phyloP scores from a whole-genome alignment of 2,113 vertebrate species.

The Ranitomeya variabilis region DNA sequence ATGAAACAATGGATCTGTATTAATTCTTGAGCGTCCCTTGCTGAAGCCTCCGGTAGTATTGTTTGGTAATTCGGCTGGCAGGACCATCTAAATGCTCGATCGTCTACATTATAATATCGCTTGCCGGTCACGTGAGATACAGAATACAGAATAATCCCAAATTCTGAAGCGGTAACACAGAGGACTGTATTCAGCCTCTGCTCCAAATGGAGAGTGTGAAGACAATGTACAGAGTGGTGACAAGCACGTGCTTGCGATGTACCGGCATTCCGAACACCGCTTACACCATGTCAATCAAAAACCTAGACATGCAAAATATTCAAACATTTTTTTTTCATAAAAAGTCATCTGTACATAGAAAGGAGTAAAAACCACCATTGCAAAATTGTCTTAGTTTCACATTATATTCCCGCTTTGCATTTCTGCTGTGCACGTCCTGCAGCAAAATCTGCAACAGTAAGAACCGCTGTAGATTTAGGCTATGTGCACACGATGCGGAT shows the following conservation, averaged over 20 bases:
- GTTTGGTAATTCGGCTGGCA: not conserved
- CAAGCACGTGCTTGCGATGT: not conserved
- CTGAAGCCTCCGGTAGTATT: not conserved
- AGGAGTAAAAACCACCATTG: no score
- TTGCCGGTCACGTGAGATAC: not conserved
- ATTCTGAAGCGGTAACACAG: not conserved
- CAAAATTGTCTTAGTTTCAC: no score
- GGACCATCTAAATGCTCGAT: not conserved
- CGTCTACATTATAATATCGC: not conserved
- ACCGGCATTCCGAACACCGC: not conserved
- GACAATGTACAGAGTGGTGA: not conserved
- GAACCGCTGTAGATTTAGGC: no score
- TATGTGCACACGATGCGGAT: no score
- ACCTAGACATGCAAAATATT: not conserved
- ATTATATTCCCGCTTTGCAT: no score
- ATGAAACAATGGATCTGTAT: not conserved
- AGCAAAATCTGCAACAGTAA: no score
- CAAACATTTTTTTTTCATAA: no score
- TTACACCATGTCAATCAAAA: not conserved
- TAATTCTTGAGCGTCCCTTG: not conserved
- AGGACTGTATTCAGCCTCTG: not conserved
- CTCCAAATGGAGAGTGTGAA: not conserved
- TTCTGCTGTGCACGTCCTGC: no score
- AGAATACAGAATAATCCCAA: not conserved
- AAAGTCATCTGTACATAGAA: no score